A percentile compares a stretch with the other conserved stretches of the same genome.
These are phyloP conservation scores for Melanogrammus aeglefinus DNA, from an alignment of 2,797 vertebrate genomes.

Conservation along the genomic window DNA sequence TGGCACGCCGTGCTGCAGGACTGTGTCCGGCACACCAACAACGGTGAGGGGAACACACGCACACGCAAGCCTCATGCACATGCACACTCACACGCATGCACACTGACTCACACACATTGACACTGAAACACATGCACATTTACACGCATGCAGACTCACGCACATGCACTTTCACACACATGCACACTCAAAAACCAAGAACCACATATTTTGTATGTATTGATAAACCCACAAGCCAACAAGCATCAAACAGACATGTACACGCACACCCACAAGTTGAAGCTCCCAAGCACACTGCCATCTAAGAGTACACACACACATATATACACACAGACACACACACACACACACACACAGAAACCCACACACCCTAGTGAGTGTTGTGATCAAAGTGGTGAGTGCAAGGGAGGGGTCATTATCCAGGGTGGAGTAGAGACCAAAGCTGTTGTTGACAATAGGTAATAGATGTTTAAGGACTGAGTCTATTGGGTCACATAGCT, in stretches of 20 bases:
- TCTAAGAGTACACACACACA: neutral
- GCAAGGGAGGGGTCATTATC: neutral
- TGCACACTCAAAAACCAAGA: conserved; percentile 8
- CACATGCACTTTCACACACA: conserved; percentile 11
- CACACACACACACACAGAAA: neutral
- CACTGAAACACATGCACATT: conserved; percentile 2
- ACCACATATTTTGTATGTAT: neutral
- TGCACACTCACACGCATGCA: neutral
- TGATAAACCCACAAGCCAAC: neutral
- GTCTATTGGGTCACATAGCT: neutral
- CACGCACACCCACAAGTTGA: neutral
- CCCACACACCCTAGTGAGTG: no score
- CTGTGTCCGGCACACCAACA: conserved; percentile 88
- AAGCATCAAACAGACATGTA: conserved; percentile 1
- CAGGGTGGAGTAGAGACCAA: neutral
- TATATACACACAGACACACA: no score
- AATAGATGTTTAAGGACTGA: neutral
- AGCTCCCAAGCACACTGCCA: conserved; percentile 1
- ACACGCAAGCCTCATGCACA: conserved; percentile 19
- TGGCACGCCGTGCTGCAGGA: conserved; percentile 94
- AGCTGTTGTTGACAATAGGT: neutral
- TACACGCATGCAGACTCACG: neutral
- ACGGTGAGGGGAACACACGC: conserved; percentile 72
- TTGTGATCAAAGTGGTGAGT: neutral
- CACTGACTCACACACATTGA: conserved; percentile 7